Evolutionary conservation across 2,113 vertebrate genomes (phyloP), one percentile per base, ranked within the genome.

Genomic region (Equus przewalskii): DNA sequence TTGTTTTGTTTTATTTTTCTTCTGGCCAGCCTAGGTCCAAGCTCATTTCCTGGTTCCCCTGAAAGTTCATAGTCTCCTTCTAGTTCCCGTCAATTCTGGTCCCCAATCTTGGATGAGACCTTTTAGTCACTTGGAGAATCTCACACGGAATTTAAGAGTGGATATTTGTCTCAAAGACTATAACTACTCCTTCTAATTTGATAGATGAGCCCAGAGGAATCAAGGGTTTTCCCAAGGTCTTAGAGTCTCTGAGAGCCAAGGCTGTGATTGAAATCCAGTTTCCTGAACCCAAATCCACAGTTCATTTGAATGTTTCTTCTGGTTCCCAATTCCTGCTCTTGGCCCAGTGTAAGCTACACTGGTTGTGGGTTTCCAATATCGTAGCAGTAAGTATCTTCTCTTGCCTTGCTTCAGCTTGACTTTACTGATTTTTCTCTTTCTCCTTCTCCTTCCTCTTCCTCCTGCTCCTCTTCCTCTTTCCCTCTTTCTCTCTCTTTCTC

Each of bases 241-340:
- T 18, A 60, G 18, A 44, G 28, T 7, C 13, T 91, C 33, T 62
- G 22, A 93, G 83, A 75, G 73, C 18, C 15, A 84, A 80, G 72
- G 9, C 11, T 89, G 12, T 30, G 36, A 26, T 95, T 78, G 58
- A 82, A 96, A n/a, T 44, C 41, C 9, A 0, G 1, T 93, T 93
- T 96, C 86, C 54, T 88, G 56, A 91, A 90, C 44, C 60, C 19
- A 65, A 44, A 54, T 67, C 36, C 56, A 80, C 28, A 49, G 14
- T 70, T 91, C 18, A 60, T 75, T 76, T 87, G 79, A 79, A 46
- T 92, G 49, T 69, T 75, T 96, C 64, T 93, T 85, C 67, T 78
- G 83, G n/a, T 79, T 82, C n/a, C 11, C 7, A 14, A 4, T 49
- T 91, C 21, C 65, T 94, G 22, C 62, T 91, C 13, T 94, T 67